Base-by-base conservation (phyloP, 2,797 vertebrate species). In the Melanotaenia nigrans region DNA sequence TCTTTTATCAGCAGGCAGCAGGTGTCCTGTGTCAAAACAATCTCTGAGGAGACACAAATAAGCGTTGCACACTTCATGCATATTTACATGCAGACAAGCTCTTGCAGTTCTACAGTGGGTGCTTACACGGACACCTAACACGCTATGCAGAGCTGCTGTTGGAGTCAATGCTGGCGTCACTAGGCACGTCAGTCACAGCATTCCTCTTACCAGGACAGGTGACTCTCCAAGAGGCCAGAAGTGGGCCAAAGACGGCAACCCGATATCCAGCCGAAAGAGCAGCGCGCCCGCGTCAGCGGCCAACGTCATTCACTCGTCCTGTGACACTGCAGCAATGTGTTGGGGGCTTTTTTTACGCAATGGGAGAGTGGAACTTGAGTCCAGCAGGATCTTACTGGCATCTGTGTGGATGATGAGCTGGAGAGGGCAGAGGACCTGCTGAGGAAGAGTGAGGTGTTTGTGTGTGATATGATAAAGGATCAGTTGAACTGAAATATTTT, bases 251-350 rank as follows among this genome's bases (percentile, higher is more conserved):
- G 91, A 86, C 56, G 61, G 93, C 85, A 93, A 95, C 90, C 84
- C 20, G 92, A 94, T 85, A 92, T 91, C 85, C 61, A 22, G 49
- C 76, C 14, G 58, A 90, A 92, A 94, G 87, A 92, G 87, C 89
- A 90, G 89, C 35, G 66, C 85, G 80, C 90, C 84, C 66, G 60
- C 87, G 88, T 94, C 92, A 91, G 87, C 18, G 47, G 38, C 80
- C 86, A 78, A 82, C 93, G 93, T 95, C 94, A 95, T 94, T 93
- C 89, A 68, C 92, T 91, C 85, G 81, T 92, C 92, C 91, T 93
- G 93, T 95, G 94, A 94, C 94, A 95, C 93, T 86, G 85, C 90
- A 94, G 94, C 93, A 93, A 95, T 95, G 93, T 91, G 91, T 87
- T 81, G 84, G 87, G 84, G 81, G 92, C 90, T 92, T 94, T 94